Evolutionary conservation across 2,888 invertebrate species (phyloP), one percentile per base, ranked within the genome.

Genomic region (Drosophila anomalipes): DNA sequence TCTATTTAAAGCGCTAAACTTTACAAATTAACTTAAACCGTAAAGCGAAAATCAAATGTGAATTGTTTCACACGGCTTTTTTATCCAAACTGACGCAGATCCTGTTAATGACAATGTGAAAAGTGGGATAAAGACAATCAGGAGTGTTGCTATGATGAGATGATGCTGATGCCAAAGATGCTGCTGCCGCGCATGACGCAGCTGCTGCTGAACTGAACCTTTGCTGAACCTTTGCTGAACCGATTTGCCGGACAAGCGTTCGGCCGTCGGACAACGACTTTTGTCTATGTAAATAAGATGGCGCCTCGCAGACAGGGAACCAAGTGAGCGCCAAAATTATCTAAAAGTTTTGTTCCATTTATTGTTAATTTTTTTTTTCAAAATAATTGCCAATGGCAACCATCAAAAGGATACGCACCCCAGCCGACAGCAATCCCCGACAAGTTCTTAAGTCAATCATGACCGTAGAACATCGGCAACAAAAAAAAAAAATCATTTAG

Each of bases 281-380:
- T 79, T 79, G 82, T 84, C 75, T 81, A 81, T 85, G 85, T 79
- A 81, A 81, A 81, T 81, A 65, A 64, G 70, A 61, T 79, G 85
- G 68, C 74, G 82, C 65, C 82, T 66, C 16, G 44, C 60, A 67
- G 78, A 16, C 10, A 10, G 6, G 82, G 60, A 58, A 10, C 16
- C 33, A 41, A 81, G 26, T 70, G 41, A 54, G 37, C 37, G 67
- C 58, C 30, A 80, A 85, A 79, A 86, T 72, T 83, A 85, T 80
- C 77, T 76, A 80, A 82, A 86, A 82, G 83, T 83, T 83, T 70
- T 61, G 47, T 73, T 68, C 70, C 77, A 83, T 83, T 82, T 83
- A 81, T 86, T 83, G 83, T 80, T 86, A 85, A 80, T 83, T 82
- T 81, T 82, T 82, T 81, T 82, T 65, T 82, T 53, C 70, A 70